Base-by-base conservation (phyloP, 1,140 invertebrate genomes). In the Cydia splendana region DNA sequence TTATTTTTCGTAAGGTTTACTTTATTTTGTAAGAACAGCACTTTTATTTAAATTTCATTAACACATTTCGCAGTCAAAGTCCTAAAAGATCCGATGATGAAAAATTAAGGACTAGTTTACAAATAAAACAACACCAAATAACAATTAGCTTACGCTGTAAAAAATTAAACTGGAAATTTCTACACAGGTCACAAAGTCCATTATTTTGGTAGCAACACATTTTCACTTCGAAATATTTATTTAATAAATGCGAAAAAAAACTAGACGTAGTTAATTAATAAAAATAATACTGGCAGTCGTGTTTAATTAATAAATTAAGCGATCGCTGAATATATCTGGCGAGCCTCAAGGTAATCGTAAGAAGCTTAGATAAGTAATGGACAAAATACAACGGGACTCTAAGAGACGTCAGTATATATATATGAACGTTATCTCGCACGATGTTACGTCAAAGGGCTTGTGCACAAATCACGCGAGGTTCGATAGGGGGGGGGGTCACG, bases 401-500 rank as follows among this genome's bases (percentile, higher is more conserved):
- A 24, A 80, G 86, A 89, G 85, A 87, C 90, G 85, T 90, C 90
- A 90, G 84, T 93, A 92, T 93, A 90, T 93, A 90, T 93, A 93
- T 93, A 91, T 84, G 88, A 85, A 86, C 84, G 85, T 84, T 92
- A 93, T 88, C 89, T 88, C 86, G 79, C 82, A 86, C 85, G 87
- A 90, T 87, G 83, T 92, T 92, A 92, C 91, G 91, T 93, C 91
- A 93, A 89, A 93, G 28, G n/a, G n/a, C n/a, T n/a, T n/a, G n/a
- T n/a, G n/a, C n/a, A n/a, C n/a, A n/a, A n/a, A n/a, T n/a, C n/a
- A n/a, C n/a, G n/a, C n/a, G n/a, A n/a, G n/a, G n/a, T n/a, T n/a
- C n/a, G n/a, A n/a, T n/a, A n/a, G n/a, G n/a, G n/a, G n/a, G n/a
- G n/a, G n/a, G n/a, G n/a, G n/a, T n/a, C n/a, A n/a, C n/a, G n/a